phyloP scores from a whole-genome alignment of 1,140 invertebrate species.

The Macrobrachium rosenbergii region DNA sequence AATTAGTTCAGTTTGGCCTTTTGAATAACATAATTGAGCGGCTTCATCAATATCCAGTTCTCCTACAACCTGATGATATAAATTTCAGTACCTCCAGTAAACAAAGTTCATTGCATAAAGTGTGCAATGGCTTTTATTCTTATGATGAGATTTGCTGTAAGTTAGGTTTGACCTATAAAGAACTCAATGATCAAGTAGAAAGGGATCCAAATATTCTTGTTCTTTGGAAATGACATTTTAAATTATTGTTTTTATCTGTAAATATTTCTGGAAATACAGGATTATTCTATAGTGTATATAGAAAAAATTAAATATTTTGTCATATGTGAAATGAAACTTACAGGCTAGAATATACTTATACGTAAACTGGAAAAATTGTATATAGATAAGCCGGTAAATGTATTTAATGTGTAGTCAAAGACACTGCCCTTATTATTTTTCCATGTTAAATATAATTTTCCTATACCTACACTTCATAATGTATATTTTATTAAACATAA shows the following conservation, averaged over 20 bases:
- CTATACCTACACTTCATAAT: too few relatives aligned
- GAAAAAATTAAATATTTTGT: too few relatives aligned
- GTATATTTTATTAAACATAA: too few relatives aligned
- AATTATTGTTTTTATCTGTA: background rate
- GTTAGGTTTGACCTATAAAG: slow-evolving; percentile 82
- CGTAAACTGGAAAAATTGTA: too few relatives aligned
- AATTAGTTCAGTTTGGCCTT: slow-evolving; percentile 91
- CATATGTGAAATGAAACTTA: too few relatives aligned
- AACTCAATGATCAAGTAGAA: slow-evolving; percentile 89
- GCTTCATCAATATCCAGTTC: slow-evolving; percentile 77
- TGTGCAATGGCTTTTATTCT: slow-evolving; percentile 85
- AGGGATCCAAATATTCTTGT: slow-evolving; percentile 86
- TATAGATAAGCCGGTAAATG: too few relatives aligned
- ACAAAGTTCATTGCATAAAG: slow-evolving; percentile 72
- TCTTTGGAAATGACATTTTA: slow-evolving; percentile 82
- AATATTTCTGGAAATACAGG: background rate
- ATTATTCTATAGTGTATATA: too few relatives aligned
- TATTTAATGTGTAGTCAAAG: too few relatives aligned
- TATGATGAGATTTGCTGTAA: slow-evolving; percentile 92
- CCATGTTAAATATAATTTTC: too few relatives aligned
- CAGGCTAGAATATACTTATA: too few relatives aligned
- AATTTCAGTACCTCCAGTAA: slow-evolving; percentile 46
- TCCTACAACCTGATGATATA: slow-evolving; percentile 68
- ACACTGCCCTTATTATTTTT: too few relatives aligned
- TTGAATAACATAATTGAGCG: slow-evolving; percentile 87